These are phyloP conservation scores for Marmota flaviventris DNA, from an alignment of 2,113 vertebrate genomes.

Conservation along the genomic window DNA sequence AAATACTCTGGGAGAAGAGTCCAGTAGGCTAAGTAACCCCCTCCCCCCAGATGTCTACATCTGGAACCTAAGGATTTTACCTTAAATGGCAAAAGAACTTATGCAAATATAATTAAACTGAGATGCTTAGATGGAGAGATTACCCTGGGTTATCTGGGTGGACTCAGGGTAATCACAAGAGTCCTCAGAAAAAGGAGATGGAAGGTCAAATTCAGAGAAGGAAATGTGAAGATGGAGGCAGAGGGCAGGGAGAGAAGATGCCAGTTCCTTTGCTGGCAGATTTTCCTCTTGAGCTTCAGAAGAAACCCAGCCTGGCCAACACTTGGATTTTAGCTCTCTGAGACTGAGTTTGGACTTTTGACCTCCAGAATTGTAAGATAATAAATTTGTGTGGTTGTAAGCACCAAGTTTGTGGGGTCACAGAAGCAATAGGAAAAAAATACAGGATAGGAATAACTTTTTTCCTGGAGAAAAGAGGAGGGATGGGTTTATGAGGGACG, in stretches of 20 bases:
- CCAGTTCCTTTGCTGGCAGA: neutral
- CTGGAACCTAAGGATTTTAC: neutral
- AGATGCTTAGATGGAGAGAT: neutral
- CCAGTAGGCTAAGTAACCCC: neutral
- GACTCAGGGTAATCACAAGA: neutral
- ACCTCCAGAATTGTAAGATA: neutral
- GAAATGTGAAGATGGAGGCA: neutral
- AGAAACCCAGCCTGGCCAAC: neutral
- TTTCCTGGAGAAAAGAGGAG: neutral
- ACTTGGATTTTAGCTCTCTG: neutral
- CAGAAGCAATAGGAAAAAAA: neutral
- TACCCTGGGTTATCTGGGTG: neutral
- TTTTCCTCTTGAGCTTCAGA: neutral
- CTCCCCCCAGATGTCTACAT: neutral
- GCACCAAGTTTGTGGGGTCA: neutral
- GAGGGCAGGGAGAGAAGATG: constrained; percentile 2
- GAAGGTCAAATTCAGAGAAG: neutral
- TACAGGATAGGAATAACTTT: neutral
- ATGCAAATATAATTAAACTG: neutral
- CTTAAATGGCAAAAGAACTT: constrained; percentile 17
- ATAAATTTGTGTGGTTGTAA: constrained; percentile 11
- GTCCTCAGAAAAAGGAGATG: neutral
- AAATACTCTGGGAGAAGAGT: neutral
- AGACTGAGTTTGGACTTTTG: constrained; percentile 30
- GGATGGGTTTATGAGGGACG: neutral